A percentile compares a stretch with the other conserved stretches of the same genome.
These are phyloP conservation scores for Dioctria rufipes DNA, from an alignment of 2,888 invertebrate species.

Conservation along the genomic window DNA sequence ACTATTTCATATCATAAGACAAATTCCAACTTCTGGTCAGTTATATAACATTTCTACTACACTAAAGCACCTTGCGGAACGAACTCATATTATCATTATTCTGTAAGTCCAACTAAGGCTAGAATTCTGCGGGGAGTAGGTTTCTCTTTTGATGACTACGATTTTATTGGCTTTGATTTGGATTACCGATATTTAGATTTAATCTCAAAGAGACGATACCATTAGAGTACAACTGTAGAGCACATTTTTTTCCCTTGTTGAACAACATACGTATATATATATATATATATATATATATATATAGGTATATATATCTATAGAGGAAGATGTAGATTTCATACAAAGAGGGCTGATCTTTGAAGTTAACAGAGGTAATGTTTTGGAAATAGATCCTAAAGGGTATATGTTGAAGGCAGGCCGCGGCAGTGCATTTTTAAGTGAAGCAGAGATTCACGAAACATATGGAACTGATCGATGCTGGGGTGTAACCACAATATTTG, in stretches of 20 bases:
- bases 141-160: conserved; percentile 65
- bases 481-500: conserved; percentile 73
- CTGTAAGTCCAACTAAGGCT: no score
- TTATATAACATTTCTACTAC: no score
- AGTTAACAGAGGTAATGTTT: conserved; percentile 76
- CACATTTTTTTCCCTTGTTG: conserved; percentile 75
- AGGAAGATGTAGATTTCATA: conserved; percentile 77
- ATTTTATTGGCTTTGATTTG: conserved; percentile 76
- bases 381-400: conserved; percentile 77
- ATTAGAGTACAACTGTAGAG: conserved; percentile 76
- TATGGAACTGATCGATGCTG: conserved; percentile 76
- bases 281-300: conserved; percentile 75
- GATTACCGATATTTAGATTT: conserved; percentile 81
- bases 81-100: no score
- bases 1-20: no score
- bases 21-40: no score
- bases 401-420: conserved; percentile 78
- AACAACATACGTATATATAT: conserved; percentile 75
- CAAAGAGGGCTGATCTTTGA: conserved; percentile 83
- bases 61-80: no score
- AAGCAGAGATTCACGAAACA: conserved; percentile 72
- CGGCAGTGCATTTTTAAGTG: conserved; percentile 75
- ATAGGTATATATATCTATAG: conserved; percentile 75
- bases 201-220: conserved; percentile 77
- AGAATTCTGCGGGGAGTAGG: no score